These are phyloP conservation scores for Lampris incognitus DNA, from an alignment of 2,113 vertebrate genomes.

Conservation along the genomic window DNA sequence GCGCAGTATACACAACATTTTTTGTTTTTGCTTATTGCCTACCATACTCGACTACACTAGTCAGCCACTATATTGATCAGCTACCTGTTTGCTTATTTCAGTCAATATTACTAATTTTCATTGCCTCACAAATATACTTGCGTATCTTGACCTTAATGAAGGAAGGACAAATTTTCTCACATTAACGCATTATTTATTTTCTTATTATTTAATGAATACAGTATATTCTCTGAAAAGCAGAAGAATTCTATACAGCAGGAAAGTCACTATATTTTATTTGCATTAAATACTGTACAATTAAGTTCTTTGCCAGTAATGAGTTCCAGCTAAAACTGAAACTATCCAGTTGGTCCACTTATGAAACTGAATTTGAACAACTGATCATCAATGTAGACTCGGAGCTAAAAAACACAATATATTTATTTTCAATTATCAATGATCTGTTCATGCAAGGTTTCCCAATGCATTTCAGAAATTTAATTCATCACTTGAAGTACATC, in stretches of 20 bases:
- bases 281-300: conserved; percentile 39
- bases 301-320: conserved; percentile 30
- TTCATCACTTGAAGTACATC: neutral
- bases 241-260: conserved; percentile 39
- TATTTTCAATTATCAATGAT: conserved; percentile 8
- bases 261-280: conserved; percentile 6
- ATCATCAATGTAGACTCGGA: conserved; percentile 18
- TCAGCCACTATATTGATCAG: too few relatives aligned
- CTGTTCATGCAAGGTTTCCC: neutral
- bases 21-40: too few relatives aligned
- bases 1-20: too few relatives aligned
- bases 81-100: too few relatives aligned
- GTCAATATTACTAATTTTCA: too few relatives aligned
- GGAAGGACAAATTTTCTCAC: too few relatives aligned
- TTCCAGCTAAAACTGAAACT: neutral
- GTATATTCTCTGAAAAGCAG: neutral
- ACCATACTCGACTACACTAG: too few relatives aligned
- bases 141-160: too few relatives aligned
- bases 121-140: too few relatives aligned
- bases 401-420: conserved; percentile 11
- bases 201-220: conserved; percentile 12
- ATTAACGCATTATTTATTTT: conserved; percentile 30
- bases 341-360: conserved; percentile 47
- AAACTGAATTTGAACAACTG: conserved; percentile 2
- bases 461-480: conserved; percentile 24